Evolutionary conservation across 2,797 vertebrate genomes (phyloP), one percentile per base, ranked within the genome.

Genomic region (Danio jaintianensis): DNA sequence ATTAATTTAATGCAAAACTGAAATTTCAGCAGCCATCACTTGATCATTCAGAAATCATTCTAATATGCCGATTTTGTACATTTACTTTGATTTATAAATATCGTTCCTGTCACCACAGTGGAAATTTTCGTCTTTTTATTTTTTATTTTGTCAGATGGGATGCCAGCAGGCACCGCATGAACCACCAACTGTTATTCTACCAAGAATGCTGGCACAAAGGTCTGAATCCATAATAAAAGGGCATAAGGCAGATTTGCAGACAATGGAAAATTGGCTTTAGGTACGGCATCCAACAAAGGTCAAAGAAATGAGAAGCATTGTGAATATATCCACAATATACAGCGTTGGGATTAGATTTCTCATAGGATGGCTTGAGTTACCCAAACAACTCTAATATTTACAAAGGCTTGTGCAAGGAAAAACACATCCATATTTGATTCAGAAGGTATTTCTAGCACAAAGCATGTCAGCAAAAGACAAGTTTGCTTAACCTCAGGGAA

Each of bases 111-210:
- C 5, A 5, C 9, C n/a, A 20, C 18, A 15, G n/a, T 42, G 4
- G 53, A 8, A 42, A 36, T 61, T 47, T 58, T 55, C 8, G 18
- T 38, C 5, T 75, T 64, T 13, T 2, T 18, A 22, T 45, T 58
- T 15, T 15, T 45, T 72, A 64, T n/a, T 75, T 48, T n/a, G 22
- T 66, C 42, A 29, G 40, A 76, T 76, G 18, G 20, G 40, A 66
- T 45, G 62, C 50, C 63, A 77, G 40, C 74, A 56, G 62, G 75
- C 50, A 56, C 20, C 36, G 40, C 50, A 56, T 67, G 63, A 77
- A 77, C 18, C 62, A 76, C 40, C 62, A 64, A 66, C 74, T 76
- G 74, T 76, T 55, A 66, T 45, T 76, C 43, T 40, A 55, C 50
- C 50, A 18, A 45, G 16, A 66, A 55, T 29, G 13, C 40, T 55